phyloP scores from a whole-genome alignment of 2,888 invertebrate species.

The Polia nebulosa region DNA sequence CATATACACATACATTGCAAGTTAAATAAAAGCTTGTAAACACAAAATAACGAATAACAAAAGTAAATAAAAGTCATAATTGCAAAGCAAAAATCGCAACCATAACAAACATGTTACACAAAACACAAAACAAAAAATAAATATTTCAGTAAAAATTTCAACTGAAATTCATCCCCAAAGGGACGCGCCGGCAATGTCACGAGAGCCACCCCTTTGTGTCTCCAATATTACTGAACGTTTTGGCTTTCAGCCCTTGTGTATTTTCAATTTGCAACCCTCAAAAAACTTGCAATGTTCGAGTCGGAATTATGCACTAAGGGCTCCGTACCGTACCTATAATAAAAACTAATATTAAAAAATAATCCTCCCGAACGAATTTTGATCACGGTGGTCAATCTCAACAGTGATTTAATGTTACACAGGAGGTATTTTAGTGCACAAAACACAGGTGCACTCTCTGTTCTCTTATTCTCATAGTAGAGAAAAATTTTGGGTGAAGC shows the following conservation, averaged over 20 bases:
- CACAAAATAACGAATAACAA: no score
- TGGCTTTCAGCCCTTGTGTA: constrained; percentile 53
- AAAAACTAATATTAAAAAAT: no score
- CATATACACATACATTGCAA: no score
- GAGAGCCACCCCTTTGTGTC: constrained; percentile 48
- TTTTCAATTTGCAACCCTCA: constrained; percentile 47
- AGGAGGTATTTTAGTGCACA: no score
- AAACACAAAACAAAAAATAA: constrained; percentile 10
- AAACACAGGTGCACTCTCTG: no score
- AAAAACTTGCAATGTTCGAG: neutral
- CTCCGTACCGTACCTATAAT: neutral
- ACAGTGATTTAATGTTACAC: no score
- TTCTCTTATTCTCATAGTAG: no score
- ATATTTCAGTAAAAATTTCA: constrained; percentile 29
- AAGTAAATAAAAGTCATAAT: neutral
- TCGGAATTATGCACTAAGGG: no score
- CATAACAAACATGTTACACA: neutral
- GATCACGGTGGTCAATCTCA: no score
- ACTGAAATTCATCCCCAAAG: constrained; percentile 33
- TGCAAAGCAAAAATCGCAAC: neutral
- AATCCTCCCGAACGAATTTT: no score
- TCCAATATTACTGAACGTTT: constrained; percentile 47
- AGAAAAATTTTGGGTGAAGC: no score
- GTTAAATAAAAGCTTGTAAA: no score
- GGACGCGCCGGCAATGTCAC: constrained; percentile 28